Conservation (phyloP, 2,113 vertebrate genomes). For the Nerophis ophidion region DNA sequence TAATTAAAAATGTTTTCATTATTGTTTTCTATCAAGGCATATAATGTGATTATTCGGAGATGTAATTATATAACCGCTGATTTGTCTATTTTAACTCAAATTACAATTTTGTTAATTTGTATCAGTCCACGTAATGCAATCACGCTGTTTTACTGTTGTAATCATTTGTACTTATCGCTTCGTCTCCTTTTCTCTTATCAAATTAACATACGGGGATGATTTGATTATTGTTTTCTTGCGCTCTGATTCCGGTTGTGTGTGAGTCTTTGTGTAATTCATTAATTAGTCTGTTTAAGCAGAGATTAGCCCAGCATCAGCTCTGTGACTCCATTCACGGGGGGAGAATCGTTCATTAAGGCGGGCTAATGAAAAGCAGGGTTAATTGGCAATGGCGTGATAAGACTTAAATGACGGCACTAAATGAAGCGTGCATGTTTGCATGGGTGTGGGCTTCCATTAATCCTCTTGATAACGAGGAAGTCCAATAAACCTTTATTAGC, state of each 20-base stretch:
- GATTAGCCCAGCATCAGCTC: conserved; percentile 39
- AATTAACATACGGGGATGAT: background rate
- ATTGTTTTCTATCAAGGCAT: conserved; percentile 8
- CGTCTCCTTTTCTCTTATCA: background rate
- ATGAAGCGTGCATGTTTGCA: conserved; percentile 32
- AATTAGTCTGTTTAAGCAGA: conserved; percentile 50
- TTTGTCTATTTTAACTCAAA: background rate
- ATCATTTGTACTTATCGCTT: background rate
- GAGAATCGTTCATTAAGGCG: conserved; percentile 58
- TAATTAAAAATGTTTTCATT: conserved; percentile 44
- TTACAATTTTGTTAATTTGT: background rate
- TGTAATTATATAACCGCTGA: background rate
- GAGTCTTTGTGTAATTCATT: conserved; percentile 8
- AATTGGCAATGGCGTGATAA: conserved; percentile 69
- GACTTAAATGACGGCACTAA: conserved; percentile 57
- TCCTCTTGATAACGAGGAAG: conserved; percentile 39
- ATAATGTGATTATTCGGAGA: background rate
- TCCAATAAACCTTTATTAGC: conserved; percentile 63
- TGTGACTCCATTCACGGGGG: conserved; percentile 59
- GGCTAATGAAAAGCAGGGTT: conserved; percentile 69
- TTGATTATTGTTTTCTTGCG: background rate
- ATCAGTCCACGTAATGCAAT: background rate
- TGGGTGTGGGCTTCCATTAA: conserved; percentile 27
- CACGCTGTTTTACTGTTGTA: background rate
- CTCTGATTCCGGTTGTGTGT: background rate